A percentile compares a stretch with the other conserved stretches of the same genome.
Evolutionary conservation across 2,888 invertebrate genomes (phyloP).

Genomic region (Achlya flavicornis): DNA sequence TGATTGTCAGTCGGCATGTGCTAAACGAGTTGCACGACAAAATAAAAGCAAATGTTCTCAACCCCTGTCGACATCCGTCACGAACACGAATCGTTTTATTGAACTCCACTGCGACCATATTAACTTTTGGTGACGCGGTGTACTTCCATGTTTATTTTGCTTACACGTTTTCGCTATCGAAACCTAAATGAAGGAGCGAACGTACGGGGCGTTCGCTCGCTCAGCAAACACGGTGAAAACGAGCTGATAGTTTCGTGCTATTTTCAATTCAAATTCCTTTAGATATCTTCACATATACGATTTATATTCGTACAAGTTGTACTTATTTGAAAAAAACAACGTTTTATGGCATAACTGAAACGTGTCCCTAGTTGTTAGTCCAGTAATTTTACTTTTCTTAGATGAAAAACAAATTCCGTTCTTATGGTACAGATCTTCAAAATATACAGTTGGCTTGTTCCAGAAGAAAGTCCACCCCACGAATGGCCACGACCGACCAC

Average conservation of each 20-base stretch:
- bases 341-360: neutral
- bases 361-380: neutral
- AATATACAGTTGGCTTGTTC: neutral
- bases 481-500: slow-evolving; percentile 36
- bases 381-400: neutral
- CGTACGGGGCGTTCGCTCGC: neutral
- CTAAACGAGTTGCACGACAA: slow-evolving; percentile 74
- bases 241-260: neutral
- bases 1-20: slow-evolving; percentile 80
- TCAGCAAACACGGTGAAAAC: neutral
- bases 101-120: slow-evolving; percentile 62
- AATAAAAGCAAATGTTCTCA: slow-evolving; percentile 77
- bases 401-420: neutral
- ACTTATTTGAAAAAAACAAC: neutral
- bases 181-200: slow-evolving; percentile 13
- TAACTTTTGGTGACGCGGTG: slow-evolving; percentile 60
- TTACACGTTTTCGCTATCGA: slow-evolving; percentile 15
- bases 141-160: slow-evolving; percentile 38
- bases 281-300: neutral
- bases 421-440: neutral
- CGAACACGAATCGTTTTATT: slow-evolving; percentile 71
- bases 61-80: slow-evolving; percentile 74
- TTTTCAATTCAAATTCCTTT: neutral
- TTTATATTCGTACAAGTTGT: neutral
- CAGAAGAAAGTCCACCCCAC: slow-evolving; percentile 29